These are phyloP conservation scores for Halichoerus grypus DNA, from an alignment of 2,113 vertebrate species.

Conservation along the genomic window DNA sequence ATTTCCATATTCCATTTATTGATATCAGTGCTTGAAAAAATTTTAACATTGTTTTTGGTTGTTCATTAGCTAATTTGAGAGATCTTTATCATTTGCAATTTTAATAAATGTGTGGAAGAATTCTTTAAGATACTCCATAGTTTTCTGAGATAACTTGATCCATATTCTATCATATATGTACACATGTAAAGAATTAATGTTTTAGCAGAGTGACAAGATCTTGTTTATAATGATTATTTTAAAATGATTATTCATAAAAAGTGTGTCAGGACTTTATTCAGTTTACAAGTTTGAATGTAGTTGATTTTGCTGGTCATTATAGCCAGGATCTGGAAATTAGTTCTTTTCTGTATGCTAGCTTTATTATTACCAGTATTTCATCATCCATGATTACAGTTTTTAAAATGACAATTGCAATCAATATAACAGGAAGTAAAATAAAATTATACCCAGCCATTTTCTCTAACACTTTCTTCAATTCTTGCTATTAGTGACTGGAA, in stretches of 20 bases:
- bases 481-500: not conserved
- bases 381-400: not conserved
- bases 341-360: not conserved
- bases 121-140: not conserved
- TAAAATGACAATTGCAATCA: not conserved
- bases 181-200: not conserved
- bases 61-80: not conserved
- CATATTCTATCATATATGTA: not conserved
- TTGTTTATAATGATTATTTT: not conserved
- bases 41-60: not conserved
- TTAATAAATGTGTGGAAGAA: not conserved
- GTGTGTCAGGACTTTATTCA: slow-evolving; percentile 41
- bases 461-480: not conserved
- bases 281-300: not conserved
- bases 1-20: not conserved
- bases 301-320: not conserved
- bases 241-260: slow-evolving; percentile 5
- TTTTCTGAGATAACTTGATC: slow-evolving; percentile 43
- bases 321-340: not conserved
- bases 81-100: not conserved
- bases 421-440: not conserved
- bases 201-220: not conserved
- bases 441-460: not conserved
- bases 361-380: slow-evolving; percentile 21
- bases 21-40: slow-evolving; percentile 28